Base-by-base conservation (phyloP, 2,113 vertebrate species). In the Bucco capensis region DNA sequence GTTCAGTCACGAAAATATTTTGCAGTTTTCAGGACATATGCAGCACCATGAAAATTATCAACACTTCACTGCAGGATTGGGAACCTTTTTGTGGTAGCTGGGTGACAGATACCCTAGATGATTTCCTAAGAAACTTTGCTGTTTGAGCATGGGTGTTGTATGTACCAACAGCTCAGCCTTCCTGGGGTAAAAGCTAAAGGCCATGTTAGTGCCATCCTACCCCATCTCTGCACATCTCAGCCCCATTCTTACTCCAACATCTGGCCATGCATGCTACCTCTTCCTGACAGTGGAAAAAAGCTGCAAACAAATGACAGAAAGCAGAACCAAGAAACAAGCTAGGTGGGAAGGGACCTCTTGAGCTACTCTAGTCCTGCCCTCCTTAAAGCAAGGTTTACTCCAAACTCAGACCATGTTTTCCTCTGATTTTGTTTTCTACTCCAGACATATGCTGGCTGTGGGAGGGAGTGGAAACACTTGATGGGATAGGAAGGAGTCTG, bases 381-480 rank as follows among this genome's bases (percentile, higher is more conserved):
- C 49, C 14, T 38, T 49, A 86, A 46, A 75, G 19, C 42, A 64
- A 64, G 44, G 19, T 42, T 31, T 31, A 27, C 33, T 47, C 44
- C 13, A 40, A 76, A 35, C 44, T 70, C 50, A 31, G 11, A 40
- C 31, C 25, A 31, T 8, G 14, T 46, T 62, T 69, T 69, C 31
- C 19, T 57, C 50, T 21, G n/a, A 23, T 40, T 46, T 64, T 64
- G 5, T 23, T 70, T 57, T 46, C 37, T 38, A 14, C 40, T 37
- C 23, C 0, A 1, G 28, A 16, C 12, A 28, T 2, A 1, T 33
- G 31, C 28, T 76, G 50, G n/a, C 21, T 31, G 24, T 12, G n/a
- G 10, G 17, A 28, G 10, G 42, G 21, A 82, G 37, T 1, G 1
- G 28, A 11, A 74, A 17, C 33, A 21, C 44, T 37, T n/a, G 4